phyloP scores from a whole-genome alignment of 2,888 invertebrate species.

The Perizoma affinitatum region DNA sequence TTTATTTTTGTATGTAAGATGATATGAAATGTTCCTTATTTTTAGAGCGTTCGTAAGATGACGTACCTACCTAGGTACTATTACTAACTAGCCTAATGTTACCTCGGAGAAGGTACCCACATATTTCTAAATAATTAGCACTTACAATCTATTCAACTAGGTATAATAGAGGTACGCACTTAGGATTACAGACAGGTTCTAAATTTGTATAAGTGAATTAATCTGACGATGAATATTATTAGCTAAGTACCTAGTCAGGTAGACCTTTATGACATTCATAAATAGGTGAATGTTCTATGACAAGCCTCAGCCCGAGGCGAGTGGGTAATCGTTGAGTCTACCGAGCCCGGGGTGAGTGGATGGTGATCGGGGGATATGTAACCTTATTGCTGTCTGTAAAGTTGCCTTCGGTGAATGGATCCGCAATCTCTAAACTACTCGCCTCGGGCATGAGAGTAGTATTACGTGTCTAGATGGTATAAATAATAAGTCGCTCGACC shows the following conservation, averaged over 20 bases:
- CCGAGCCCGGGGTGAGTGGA: too few species aligned
- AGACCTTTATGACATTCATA: neutral
- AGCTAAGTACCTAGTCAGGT: neutral
- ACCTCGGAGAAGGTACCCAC: slow-evolving; percentile 24
- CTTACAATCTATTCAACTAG: slow-evolving; percentile 27
- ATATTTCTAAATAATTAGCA: slow-evolving; percentile 28
- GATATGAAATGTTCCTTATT: slow-evolving; percentile 35
- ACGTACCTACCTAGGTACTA: slow-evolving; percentile 10
- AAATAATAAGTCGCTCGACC: too few species aligned
- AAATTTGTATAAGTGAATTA: slow-evolving; percentile 28
- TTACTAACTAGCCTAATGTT: slow-evolving; percentile 26
- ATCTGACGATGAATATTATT: slow-evolving; percentile 18
- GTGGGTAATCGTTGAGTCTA: too few species aligned
- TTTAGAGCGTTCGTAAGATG: slow-evolving; percentile 33
- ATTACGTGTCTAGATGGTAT: too few species aligned
- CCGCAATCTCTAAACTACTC: too few species aligned
- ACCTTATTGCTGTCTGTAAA: too few species aligned
- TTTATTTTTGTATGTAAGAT: slow-evolving; percentile 29
- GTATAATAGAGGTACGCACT: slow-evolving; percentile 28
- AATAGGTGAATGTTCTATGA: neutral
- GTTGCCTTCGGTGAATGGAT: too few species aligned
- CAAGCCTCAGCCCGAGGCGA: too few species aligned
- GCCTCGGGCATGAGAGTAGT: too few species aligned
- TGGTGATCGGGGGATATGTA: too few species aligned
- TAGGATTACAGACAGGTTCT: slow-evolving; percentile 29